Base-by-base conservation (phyloP, 2,888 invertebrate species). In the Timema podura region DNA sequence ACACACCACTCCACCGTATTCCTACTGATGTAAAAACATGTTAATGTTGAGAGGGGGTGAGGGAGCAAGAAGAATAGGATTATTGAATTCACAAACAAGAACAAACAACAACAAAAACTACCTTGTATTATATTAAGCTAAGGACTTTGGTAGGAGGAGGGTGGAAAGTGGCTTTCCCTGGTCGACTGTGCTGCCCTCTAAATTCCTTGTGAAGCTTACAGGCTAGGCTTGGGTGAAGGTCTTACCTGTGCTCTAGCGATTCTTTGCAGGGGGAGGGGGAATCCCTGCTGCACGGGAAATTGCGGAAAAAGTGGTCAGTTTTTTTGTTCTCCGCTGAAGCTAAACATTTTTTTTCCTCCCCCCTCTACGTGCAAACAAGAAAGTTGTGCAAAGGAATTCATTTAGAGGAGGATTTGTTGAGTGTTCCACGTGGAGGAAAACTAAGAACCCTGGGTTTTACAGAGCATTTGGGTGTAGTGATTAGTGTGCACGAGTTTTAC, bases 41-140 rank as follows among this genome's bases (percentile, higher is more conserved):
- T 30, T 30, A 30, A 30, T 30, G 30, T 30, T 30, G 30, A 30
- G n/a, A 30, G 30, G 30, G 30, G 30, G 30, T 2, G 30, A 30
- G 30, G 30, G 30, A 30, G 30, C 30, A 30, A 30, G 30, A 30
- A 30, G 30, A 45, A 13, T 10, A 61, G 61, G 61, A 61, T 61
- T 61, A 61, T 61, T 61, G 61, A 61, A 61, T 61, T 61, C 61
- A 45, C 61, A 61, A 61, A 61, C 61, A 61, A 61, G 61, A 61
- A 61, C 61, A 61, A 61, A 61, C 61, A 61, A 30, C 30, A 30
- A 61, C 61, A 61, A 61, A 61, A 61, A 61, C 61, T 61, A 13
- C 61, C 61, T 7, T 45, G 61, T 61, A 61, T 61, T 61, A 61
- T 61, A 61, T 61, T 61, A 61, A 61, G 61, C 61, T 61, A 61